A percentile compares a stretch with the other conserved stretches of the same genome.
These are phyloP conservation scores for Charina bottae DNA, from an alignment of 2,113 vertebrate genomes.

Conservation along the genomic window DNA sequence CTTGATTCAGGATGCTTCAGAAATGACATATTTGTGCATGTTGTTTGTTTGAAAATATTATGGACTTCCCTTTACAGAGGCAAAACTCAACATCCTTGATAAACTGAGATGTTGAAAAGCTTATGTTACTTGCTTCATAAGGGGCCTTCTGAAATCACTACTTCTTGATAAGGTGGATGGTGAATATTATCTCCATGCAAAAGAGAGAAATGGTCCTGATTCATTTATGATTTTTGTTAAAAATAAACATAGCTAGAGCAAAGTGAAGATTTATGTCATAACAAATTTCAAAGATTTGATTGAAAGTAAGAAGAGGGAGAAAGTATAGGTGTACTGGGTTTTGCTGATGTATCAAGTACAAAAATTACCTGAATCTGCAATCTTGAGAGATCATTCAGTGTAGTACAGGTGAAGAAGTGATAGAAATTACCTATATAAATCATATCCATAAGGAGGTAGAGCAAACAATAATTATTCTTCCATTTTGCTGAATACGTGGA, in stretches of 20 bases:
- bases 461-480: background rate
- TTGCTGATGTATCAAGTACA: background rate
- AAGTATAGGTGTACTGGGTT: background rate
- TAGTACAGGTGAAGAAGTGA: background rate
- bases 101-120: background rate
- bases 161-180: background rate
- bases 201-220: background rate
- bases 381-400: background rate
- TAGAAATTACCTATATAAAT: background rate
- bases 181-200: background rate
- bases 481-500: background rate
- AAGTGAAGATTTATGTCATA: background rate
- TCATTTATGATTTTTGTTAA: background rate
- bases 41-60: background rate
- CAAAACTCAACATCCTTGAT: background rate
- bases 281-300: background rate
- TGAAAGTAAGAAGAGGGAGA: background rate
- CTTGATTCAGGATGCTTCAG: conserved; percentile 7
- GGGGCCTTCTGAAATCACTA: background rate
- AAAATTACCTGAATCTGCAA: background rate
- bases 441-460: background rate
- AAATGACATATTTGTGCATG: background rate
- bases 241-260: background rate
- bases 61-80: background rate
- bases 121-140: background rate